Percentiles rank a stretch among this genome's conserved stretches.
Evolutionary conservation across 1,140 invertebrate genomes (phyloP).

Genomic region (Agrypnia vestita): DNA sequence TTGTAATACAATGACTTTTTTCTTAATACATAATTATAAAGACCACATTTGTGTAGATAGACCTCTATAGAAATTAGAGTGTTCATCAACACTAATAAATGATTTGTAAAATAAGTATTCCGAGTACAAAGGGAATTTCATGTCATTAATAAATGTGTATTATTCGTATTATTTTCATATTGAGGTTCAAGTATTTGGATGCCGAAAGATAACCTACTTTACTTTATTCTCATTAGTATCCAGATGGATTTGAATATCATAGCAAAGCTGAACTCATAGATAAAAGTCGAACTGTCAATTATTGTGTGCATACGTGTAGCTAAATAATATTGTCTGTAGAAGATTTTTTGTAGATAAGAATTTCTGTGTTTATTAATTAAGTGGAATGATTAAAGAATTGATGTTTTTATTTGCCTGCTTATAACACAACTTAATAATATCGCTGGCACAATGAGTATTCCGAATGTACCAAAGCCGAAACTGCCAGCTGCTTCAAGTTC

Average conservation of each 20-base stretch:
- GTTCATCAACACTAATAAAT: too few species aligned
- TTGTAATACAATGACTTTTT: too few species aligned
- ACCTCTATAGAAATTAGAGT: too few species aligned
- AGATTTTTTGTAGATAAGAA: constrained; percentile 6
- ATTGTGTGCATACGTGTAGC: constrained; percentile 28
- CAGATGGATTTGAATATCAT: background rate
- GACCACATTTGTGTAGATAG: too few species aligned
- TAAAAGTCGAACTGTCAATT: constrained; percentile 20
- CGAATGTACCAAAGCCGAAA: constrained; percentile 51
- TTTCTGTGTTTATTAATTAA: background rate
- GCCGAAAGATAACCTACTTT: background rate
- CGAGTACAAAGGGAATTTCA: too few species aligned
- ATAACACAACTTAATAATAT: constrained; percentile 14
- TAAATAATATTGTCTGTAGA: background rate
- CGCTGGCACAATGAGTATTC: constrained; percentile 35
- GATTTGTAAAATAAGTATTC: too few species aligned
- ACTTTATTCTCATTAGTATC: constrained; percentile 17
- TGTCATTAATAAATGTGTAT: too few species aligned
- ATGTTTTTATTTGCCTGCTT: background rate
- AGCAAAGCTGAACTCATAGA: background rate
- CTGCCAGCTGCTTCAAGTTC: constrained; percentile 34
- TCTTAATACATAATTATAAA: too few species aligned
- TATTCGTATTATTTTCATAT: too few species aligned
- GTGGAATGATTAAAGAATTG: constrained; percentile 1
- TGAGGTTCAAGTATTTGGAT: too few species aligned